These are phyloP conservation scores for Geodia barretti DNA, from an alignment of 37 sponge, comb jelly and placozoan genomes.

Conservation along the genomic window DNA sequence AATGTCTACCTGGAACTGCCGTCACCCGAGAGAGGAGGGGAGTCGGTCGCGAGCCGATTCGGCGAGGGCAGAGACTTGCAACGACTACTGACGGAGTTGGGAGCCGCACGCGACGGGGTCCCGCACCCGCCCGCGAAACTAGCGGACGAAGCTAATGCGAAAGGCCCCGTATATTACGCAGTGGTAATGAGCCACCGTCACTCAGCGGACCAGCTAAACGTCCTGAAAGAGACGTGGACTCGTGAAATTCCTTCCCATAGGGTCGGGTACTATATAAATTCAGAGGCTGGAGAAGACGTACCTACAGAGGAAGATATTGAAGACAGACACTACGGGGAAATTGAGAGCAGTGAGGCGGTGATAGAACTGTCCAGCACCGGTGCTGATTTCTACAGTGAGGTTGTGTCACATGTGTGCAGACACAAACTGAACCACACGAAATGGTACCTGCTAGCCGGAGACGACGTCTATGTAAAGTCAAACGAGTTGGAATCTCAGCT, in stretches of 20 bases:
- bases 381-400: neutral
- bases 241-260: neutral
- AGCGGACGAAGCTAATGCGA: slow-evolving; percentile 18
- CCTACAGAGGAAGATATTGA: neutral
- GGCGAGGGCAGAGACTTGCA: neutral
- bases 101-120: neutral
- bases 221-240: slow-evolving; percentile 30
- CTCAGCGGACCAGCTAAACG: neutral
- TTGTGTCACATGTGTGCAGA: slow-evolving; percentile 15
- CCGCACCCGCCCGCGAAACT: neutral
- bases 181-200: slow-evolving; percentile 14
- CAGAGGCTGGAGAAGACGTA: neutral
- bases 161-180: slow-evolving; percentile 22
- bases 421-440: slow-evolving; percentile 23
- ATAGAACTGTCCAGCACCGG: neutral
- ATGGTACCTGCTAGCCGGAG: slow-evolving; percentile 28
- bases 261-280: slow-evolving; percentile 6
- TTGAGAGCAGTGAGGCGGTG: neutral
- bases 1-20: slow-evolving; percentile 16
- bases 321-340: neutral
- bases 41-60: neutral
- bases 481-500: slow-evolving; percentile 18
- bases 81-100: slow-evolving; percentile 19
- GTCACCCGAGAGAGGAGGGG: neutral
- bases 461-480: slow-evolving; percentile 37